Conservation (phyloP, 2,888 invertebrate species). For the Lochmaea crataegi region DNA sequence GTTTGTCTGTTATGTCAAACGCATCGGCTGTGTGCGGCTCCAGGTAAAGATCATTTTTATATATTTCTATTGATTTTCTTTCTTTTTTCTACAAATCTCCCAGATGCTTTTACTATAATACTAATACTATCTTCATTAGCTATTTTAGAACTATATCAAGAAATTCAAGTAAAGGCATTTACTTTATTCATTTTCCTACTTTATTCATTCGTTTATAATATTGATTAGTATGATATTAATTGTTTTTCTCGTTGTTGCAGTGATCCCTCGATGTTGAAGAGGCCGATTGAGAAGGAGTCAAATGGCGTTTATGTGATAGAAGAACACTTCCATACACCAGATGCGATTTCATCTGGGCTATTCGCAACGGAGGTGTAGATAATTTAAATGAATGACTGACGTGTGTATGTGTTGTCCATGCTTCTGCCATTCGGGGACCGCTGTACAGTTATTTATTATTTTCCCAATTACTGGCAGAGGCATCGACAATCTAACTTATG, state of each 20-base stretch:
- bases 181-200: not conserved
- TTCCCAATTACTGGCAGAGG: constrained; percentile 48
- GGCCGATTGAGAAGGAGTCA: constrained; percentile 73
- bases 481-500: constrained; percentile 56
- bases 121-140: no score
- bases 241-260: constrained; percentile 64
- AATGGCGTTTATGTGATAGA: constrained; percentile 78
- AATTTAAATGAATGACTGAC: constrained; percentile 50
- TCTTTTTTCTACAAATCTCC: no score
- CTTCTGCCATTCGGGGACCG: constrained; percentile 48
- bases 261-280: constrained; percentile 77
- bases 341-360: constrained; percentile 67
- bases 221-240: not conserved
- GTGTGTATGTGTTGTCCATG: constrained; percentile 43
- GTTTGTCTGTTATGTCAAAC: constrained; percentile 66
- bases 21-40: constrained; percentile 62
- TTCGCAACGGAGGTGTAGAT: constrained; percentile 82
- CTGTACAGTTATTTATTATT: constrained; percentile 63
- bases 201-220: not conserved
- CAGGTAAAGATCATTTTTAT: constrained; percentile 61
- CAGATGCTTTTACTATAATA: no score
- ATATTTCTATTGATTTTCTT: no score
- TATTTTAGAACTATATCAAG: no score
- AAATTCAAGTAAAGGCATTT: not conserved
- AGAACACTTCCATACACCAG: constrained; percentile 78